phyloP scores from a whole-genome alignment of 2,888 invertebrate genomes.

The Pycnomerus fuliginosus region DNA sequence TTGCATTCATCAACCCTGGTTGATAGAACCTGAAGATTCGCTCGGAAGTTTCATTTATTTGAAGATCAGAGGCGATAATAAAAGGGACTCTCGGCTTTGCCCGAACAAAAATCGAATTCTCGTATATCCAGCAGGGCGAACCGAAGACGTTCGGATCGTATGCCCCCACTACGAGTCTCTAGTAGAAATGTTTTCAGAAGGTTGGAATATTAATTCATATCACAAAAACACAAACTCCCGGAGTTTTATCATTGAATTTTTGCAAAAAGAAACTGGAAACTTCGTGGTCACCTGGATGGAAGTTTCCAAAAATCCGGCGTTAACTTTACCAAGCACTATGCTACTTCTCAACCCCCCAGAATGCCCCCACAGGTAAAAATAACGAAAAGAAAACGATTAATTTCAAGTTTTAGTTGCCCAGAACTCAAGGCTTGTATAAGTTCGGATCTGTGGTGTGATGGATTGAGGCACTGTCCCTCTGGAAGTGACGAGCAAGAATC shows the following conservation, averaged over 20 bases:
- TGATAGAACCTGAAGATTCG: constrained; percentile 73
- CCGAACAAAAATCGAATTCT: constrained; percentile 70
- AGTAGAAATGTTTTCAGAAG: constrained; percentile 72
- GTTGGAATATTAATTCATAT: constrained; percentile 49
- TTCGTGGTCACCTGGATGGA: constrained; percentile 79
- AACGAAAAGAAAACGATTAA: neutral
- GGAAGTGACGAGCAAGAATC: constrained; percentile 79
- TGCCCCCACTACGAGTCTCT: constrained; percentile 59
- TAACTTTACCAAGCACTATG: constrained; percentile 54
- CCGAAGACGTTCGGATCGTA: constrained; percentile 63
- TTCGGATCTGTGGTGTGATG: constrained; percentile 78
- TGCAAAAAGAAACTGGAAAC: constrained; percentile 70
- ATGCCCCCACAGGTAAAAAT: constrained; percentile 67
- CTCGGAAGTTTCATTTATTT: constrained; percentile 70
- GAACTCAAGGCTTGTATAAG: constrained; percentile 80
- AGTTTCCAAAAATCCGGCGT: constrained; percentile 66
- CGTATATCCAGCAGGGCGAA: constrained; percentile 69
- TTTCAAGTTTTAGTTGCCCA: constrained; percentile 63
- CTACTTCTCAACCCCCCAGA: constrained; percentile 62
- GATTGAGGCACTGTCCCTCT: constrained; percentile 75
- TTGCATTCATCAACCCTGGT: constrained; percentile 75
- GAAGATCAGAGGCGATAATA: constrained; percentile 66
- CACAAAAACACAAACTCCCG: constrained; percentile 55
- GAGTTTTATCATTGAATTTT: constrained; percentile 74
- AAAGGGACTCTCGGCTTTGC: constrained; percentile 55